phyloP scores from a whole-genome alignment of 2,797 vertebrate genomes.

The Sebastes hubbsi region DNA sequence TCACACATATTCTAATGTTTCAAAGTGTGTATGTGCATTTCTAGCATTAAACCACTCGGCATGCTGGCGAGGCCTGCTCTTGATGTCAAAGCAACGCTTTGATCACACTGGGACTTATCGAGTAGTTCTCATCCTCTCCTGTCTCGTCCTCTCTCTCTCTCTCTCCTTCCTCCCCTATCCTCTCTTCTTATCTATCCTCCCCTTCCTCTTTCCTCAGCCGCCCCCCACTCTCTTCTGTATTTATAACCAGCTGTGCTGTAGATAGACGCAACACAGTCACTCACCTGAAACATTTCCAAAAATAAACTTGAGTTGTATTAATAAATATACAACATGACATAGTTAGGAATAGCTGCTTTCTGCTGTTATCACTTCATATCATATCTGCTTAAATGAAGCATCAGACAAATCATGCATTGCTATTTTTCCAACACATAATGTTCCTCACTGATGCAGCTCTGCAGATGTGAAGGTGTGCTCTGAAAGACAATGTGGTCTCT shows the following conservation, averaged over 20 bases:
- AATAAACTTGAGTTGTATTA: slow-evolving; percentile 6
- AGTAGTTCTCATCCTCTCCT: slow-evolving; percentile 48
- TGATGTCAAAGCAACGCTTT: slow-evolving; percentile 63
- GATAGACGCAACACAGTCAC: not conserved
- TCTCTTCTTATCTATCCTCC: not conserved
- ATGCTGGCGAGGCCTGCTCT: slow-evolving; percentile 56
- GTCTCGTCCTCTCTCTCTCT: slow-evolving; percentile 17
- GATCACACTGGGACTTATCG: slow-evolving; percentile 67
- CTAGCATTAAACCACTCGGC: slow-evolving; percentile 36
- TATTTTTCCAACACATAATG: not conserved
- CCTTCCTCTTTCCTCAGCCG: not conserved
- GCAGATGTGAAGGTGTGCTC: not conserved
- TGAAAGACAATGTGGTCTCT: not conserved
- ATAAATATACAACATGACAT: not conserved
- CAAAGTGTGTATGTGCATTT: slow-evolving; percentile 33
- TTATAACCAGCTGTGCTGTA: not conserved
- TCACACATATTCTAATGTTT: slow-evolving; percentile 42
- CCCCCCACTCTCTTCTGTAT: not conserved
- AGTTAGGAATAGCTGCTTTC: not conserved
- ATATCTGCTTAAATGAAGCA: slow-evolving; percentile 17
- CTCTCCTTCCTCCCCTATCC: too few species aligned
- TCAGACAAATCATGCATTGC: not conserved
- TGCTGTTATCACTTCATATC: not conserved
- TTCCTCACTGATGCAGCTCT: not conserved
- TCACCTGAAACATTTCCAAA: slow-evolving; percentile 5